Percentiles rank a stretch among this genome's conserved stretches.
phyloP scores from a whole-genome alignment of 2,888 invertebrate species.

The Luperina testacea region DNA sequence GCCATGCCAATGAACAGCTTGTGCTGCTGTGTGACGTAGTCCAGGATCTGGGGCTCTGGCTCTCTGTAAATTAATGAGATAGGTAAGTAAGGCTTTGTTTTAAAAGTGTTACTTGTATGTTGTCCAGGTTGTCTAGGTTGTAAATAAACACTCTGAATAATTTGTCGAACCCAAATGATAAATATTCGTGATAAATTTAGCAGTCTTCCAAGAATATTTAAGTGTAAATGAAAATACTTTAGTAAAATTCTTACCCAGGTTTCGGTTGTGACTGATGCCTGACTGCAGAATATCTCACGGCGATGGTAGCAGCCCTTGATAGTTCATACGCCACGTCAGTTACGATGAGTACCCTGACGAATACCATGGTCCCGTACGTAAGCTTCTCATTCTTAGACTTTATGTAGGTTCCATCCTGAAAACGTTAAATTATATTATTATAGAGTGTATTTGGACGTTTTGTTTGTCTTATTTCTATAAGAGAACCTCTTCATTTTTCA shows the following conservation, averaged over 20 bases:
- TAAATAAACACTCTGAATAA: neutral
- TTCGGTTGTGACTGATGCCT: slow-evolving; percentile 96
- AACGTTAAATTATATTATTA: slow-evolving; percentile 6
- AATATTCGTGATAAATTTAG: neutral
- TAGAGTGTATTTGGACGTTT: neutral
- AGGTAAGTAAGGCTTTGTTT: neutral
- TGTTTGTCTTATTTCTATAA: neutral
- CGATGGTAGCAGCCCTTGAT: slow-evolving; percentile 95
- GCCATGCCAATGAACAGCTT: slow-evolving; percentile 96
- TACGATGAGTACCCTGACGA: slow-evolving; percentile 95
- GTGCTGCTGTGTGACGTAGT: slow-evolving; percentile 97
- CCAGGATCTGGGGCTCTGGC: slow-evolving; percentile 96
- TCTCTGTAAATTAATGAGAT: slow-evolving; percentile 85
- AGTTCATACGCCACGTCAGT: slow-evolving; percentile 93
- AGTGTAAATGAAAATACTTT: neutral
- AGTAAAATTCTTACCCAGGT: slow-evolving; percentile 90
- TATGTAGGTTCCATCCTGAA: slow-evolving; percentile 95
- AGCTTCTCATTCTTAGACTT: slow-evolving; percentile 94
- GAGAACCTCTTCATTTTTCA: neutral
- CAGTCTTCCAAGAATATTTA: neutral
- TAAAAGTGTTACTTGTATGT: neutral
- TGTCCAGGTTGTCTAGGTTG: neutral
- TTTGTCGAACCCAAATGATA: neutral
- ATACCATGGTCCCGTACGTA: slow-evolving; percentile 97
- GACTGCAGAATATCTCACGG: slow-evolving; percentile 96